Conservation (phyloP, 2,888 invertebrate species). For the Drosophila nigritarsus region DNA sequence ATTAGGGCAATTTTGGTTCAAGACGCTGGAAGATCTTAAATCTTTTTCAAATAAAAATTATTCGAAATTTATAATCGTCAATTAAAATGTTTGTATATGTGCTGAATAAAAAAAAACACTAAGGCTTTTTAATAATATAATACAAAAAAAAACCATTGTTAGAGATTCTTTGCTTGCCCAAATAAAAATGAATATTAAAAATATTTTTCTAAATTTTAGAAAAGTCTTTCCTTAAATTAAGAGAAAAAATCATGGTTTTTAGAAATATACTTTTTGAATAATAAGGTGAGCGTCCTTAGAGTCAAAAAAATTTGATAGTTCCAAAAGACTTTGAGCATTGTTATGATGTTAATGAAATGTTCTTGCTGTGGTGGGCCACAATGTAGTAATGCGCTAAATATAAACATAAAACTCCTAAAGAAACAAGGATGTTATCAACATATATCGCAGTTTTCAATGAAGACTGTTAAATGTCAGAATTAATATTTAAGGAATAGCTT, state of each 20-base stretch:
- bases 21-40: neutral
- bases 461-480: neutral
- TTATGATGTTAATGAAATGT: neutral
- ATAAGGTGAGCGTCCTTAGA: neutral
- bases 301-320: neutral
- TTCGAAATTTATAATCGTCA: neutral
- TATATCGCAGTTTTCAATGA: neutral
- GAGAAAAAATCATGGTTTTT: neutral
- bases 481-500: neutral
- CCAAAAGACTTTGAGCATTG: too few relatives aligned
- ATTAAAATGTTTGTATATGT: neutral
- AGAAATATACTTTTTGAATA: neutral
- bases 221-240: neutral
- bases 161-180: neutral
- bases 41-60: neutral
- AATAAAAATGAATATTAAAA: neutral
- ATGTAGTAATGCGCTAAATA: neutral
- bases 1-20: neutral
- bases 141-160: accelerated
- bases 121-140: too few relatives aligned
- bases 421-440: neutral
- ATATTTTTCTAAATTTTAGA: neutral
- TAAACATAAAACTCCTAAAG: neutral
- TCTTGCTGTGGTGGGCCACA: neutral
- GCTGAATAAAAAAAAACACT: neutral